phyloP scores from a whole-genome alignment of 2,888 invertebrate genomes.

The Apamea epomidion region DNA sequence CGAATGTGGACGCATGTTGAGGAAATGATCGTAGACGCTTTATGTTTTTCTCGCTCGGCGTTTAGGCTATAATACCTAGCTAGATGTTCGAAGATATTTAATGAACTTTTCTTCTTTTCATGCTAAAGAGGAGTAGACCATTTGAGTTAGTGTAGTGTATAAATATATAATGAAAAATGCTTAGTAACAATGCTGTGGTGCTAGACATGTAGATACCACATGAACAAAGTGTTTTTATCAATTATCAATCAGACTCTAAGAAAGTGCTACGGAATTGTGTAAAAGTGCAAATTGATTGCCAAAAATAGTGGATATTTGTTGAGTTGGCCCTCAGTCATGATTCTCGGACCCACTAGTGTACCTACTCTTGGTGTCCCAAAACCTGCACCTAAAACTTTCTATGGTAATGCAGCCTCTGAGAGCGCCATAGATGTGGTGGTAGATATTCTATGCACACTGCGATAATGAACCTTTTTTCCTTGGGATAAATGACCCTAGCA shows the following conservation, averaged over 20 bases:
- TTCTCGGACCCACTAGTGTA: background rate
- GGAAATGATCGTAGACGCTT: slow-evolving; percentile 20
- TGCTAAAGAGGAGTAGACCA: background rate
- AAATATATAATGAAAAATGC: background rate
- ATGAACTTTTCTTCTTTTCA: no score
- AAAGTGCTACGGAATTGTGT: background rate
- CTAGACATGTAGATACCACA: background rate
- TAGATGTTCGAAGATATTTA: no score
- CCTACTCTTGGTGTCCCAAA: background rate
- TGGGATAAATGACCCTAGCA: background rate
- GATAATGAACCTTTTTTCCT: background rate
- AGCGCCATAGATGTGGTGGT: background rate
- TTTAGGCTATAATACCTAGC: background rate
- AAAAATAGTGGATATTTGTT: no score
- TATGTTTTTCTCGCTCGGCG: background rate
- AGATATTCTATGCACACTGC: background rate
- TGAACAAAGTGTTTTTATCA: background rate
- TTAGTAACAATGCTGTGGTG: background rate
- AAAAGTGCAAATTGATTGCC: background rate
- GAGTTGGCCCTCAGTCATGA: no score
- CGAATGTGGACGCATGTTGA: slow-evolving; percentile 24
- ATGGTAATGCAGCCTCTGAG: background rate
- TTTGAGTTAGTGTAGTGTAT: background rate
- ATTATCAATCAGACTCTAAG: background rate
- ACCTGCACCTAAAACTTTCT: background rate